Percentiles rank a stretch among this genome's conserved stretches.
Conservation (phyloP, 2,888 invertebrate species). For the Poecilus cupreus region DNA sequence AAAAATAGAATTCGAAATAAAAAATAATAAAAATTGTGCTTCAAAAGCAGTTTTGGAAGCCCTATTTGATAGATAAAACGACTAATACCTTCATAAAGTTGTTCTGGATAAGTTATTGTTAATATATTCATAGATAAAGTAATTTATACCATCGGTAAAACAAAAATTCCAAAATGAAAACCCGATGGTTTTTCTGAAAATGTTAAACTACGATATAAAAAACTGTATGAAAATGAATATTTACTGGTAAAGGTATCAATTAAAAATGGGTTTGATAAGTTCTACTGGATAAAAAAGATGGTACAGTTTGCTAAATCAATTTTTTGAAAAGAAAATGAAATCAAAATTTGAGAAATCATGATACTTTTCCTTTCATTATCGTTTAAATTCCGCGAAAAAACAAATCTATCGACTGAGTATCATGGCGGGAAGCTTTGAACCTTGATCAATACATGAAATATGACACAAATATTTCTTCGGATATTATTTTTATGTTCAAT, state of each 20-base stretch:
- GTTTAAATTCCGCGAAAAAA: constrained; percentile 20
- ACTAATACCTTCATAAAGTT: neutral
- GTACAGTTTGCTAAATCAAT: neutral
- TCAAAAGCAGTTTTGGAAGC: neutral
- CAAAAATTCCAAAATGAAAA: neutral
- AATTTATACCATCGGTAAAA: neutral
- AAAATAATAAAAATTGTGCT: neutral
- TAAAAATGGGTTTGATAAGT: neutral
- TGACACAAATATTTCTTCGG: neutral
- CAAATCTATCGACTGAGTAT: constrained; percentile 34
- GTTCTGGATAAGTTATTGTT: neutral
- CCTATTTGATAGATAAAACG: neutral
- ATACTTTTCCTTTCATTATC: constrained; percentile 47
- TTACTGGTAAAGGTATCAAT: neutral
- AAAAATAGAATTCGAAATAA: neutral
- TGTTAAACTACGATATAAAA: neutral
- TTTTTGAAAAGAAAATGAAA: neutral
- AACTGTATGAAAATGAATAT: neutral
- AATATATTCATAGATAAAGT: neutral
- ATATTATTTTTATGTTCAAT: constrained; percentile 38
- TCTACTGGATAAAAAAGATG: neutral
- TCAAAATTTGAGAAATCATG: neutral
- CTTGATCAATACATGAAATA: neutral
- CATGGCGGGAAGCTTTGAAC: constrained; percentile 44
- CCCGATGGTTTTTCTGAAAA: neutral